Base-by-base conservation (phyloP, 2,113 vertebrate genomes). In the Brienomyrus longianalis region DNA sequence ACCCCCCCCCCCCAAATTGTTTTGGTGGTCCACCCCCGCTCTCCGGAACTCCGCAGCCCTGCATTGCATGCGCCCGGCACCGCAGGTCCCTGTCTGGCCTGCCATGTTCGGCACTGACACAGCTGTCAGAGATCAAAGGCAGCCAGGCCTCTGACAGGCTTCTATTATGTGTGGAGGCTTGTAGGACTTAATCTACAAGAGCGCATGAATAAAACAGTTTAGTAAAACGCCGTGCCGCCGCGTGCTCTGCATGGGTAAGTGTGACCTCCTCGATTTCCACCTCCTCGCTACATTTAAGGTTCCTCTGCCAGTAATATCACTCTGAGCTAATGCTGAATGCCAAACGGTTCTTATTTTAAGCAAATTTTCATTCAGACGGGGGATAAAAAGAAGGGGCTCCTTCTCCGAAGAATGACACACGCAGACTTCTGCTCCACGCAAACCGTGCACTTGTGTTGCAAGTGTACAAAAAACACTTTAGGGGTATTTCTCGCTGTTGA, bases 61-160 rank as follows among this genome's bases (percentile, higher is more conserved):
- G 87, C 66, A 17, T 21, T 66, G 54, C 52, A 62, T 13, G 17
- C 0, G 35, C 15, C 52, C 19, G 8, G 62, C 39, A 87, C 87
- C 88, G 50, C 47, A 87, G 83, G 77, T 90, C 56, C 11, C 86
- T 88, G 88, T 47, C 89, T 84, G 90, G 89, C 15, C 43, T 70
- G 54, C 86, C 74, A 62, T 88, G 88, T 88, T 90, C 90, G 35
- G 56, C 74, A 66, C 88, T 83, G 90, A 91, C 91, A 83, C 56
- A 56, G 54, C 17, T 39, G 47, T 87, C 88, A 86, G 51, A 89
- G 92, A 94, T 93, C 92, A 94, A 94, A 93, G 91, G 70, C 43
- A 52, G 66, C 50, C 47, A 62, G 54, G 43, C 90, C 86, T 51
- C 62, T 48, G 80, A 50, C 62, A 86, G 89, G 89, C 56, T 89